Evolutionary conservation across 2,797 vertebrate species (phyloP).

Genomic region (Oryzias dopingdopingensis): DNA sequence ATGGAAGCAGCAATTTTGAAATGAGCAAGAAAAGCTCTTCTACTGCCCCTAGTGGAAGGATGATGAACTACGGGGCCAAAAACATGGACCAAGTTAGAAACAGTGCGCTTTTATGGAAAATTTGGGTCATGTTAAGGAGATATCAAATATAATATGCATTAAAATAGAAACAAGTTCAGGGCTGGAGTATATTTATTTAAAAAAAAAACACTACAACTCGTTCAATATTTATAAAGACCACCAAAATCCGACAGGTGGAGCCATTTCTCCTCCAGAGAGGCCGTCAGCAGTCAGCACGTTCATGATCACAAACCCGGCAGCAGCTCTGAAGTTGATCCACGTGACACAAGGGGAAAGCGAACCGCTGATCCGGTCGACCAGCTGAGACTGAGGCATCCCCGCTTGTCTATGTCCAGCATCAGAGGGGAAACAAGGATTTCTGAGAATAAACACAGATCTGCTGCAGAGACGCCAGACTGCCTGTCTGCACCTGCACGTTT

Average conservation of each 20-base stretch:
- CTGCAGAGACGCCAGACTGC: conserved; percentile 26
- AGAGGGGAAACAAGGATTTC: conserved; percentile 3
- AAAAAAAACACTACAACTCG: not conserved
- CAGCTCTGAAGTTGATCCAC: conserved; percentile 18
- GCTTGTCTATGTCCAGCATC: conserved; percentile 21
- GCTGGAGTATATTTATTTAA: too few relatives aligned
- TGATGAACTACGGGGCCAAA: too few relatives aligned
- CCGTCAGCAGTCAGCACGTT: not conserved
- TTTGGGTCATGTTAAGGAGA: too few relatives aligned
- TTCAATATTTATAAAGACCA: not conserved
- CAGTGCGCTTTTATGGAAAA: too few relatives aligned
- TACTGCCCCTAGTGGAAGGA: too few relatives aligned
- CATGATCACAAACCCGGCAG: conserved; percentile 1
- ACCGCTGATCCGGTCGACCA: conserved; percentile 17
- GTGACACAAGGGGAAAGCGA: conserved; percentile 3
- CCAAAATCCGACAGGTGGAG: conserved; percentile 44
- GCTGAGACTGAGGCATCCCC: conserved; percentile 8
- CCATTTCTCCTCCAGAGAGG: conserved; percentile 7
- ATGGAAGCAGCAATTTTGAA: too few relatives aligned
- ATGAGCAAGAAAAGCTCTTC: too few relatives aligned
- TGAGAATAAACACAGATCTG: conserved; percentile 33
- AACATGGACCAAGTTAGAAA: too few relatives aligned
- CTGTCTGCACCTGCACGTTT: conserved; percentile 33
- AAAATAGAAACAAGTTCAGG: too few relatives aligned
- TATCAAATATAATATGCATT: too few relatives aligned